Base-by-base conservation (phyloP, 2,113 vertebrate genomes). In the Austrofundulus limnaeus region DNA sequence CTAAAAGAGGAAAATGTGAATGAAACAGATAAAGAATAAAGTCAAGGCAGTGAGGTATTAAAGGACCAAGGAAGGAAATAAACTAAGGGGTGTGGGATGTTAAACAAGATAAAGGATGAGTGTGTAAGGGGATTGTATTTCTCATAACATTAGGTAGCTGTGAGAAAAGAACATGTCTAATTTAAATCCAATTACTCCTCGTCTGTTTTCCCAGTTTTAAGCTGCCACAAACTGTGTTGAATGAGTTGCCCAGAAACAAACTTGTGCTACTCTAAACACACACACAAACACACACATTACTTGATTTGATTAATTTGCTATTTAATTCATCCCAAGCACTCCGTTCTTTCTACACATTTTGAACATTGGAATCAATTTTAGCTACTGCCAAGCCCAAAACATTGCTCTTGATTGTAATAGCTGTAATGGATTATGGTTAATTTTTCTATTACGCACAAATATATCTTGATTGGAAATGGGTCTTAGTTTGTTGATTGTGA, bases 181-280 rank as follows among this genome's bases (percentile, higher is more conserved):
- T 91, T 89, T 84, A 83, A 86, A 86, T 85, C 80, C 70, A 85
- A 80, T 90, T 88, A 81, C 68, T 70, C 25, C 66, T 53, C 14
- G 39, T 53, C 69, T 82, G 81, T 82, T 81, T 84, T 31, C 42
- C 59, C 63, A 64, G 45, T 78, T 81, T 59, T 41, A 58, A 61
- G 69, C 20, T 28, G 20, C 23, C 20, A 23, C 48, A 58, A 48
- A 56, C 72, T 85, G 57, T 58, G 63, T 69, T 48, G 75, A 89
- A 81, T 85, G 72, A 85, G 66, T 53, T 64, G 61, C 73, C 62
- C 28, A 50, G 51, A 65, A 47, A 57, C 23, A 11, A 51, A 34
- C 48, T 55, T 24, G 0, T 20, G 21, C 52, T 70, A 17, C 49
- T 70, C 61, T 57, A 39, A 25, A 46, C 69, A 55, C 13, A 9